A percentile compares a stretch with the other conserved stretches of the same genome.
Conservation (phyloP, 2,888 invertebrate species). For the Lordiphosa fenestrarum region DNA sequence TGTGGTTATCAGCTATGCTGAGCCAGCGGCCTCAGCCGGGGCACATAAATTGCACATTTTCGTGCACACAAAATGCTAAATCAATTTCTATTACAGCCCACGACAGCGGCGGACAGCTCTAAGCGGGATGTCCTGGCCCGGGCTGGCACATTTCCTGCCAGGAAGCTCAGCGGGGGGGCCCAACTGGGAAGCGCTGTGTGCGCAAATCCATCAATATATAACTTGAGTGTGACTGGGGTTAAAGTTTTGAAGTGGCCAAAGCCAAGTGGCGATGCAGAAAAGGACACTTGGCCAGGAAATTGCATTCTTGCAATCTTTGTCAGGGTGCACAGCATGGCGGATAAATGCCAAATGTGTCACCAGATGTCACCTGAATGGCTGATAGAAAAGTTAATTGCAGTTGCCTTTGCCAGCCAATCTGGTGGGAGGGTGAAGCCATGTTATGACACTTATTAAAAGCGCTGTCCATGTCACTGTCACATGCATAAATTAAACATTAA, state of each 20-base stretch:
- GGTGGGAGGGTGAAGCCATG: neutral
- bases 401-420: no score
- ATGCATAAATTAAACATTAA: conserved; percentile 60
- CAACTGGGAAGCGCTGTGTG: conserved; percentile 12
- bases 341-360: conserved; percentile 54
- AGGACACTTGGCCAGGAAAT: conserved; percentile 57
- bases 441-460: conserved; percentile 45
- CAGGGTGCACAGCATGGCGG: neutral
- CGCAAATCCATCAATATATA: conserved; percentile 65
- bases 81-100: conserved; percentile 58
- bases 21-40: conserved; percentile 22
- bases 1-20: conserved; percentile 51
- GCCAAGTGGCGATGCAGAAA: conserved; percentile 8
- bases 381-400: conserved; percentile 33
- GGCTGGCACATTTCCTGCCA: conserved; percentile 59
- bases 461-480: conserved; percentile 32
- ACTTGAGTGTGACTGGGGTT: conserved; percentile 26
- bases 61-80: conserved; percentile 63
- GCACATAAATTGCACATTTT: conserved; percentile 68
- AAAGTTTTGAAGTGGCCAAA: conserved; percentile 27
- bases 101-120: conserved; percentile 30
- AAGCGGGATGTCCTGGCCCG: conserved; percentile 56
- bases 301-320: conserved; percentile 53
- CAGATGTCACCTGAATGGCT: conserved; percentile 30
- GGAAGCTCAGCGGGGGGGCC: conserved; percentile 35